Percentiles rank a stretch among this genome's conserved stretches.
Conservation (phyloP, 2,797 vertebrate genomes). For the Melanotaenia nigrans region DNA sequence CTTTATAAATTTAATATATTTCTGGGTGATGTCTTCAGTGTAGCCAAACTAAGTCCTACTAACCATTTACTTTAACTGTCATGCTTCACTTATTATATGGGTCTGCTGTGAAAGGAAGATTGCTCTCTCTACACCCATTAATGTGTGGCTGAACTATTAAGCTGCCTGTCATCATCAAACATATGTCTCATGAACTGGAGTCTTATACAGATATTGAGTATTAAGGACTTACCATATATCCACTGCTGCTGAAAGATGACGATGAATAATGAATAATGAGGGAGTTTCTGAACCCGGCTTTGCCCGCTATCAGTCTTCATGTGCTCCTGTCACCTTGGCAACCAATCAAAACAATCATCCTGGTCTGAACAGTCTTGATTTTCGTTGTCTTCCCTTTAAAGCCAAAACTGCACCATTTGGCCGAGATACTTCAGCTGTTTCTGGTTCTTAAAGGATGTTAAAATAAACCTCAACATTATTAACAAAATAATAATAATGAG, state of each 20-base stretch:
- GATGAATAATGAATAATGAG: background rate
- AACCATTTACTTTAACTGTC: conserved; percentile 31
- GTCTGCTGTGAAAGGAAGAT: conserved; percentile 15
- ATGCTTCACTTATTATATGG: conserved; percentile 25
- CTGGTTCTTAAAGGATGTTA: background rate
- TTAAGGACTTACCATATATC: conserved; percentile 3
- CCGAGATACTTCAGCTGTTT: background rate
- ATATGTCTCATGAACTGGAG: conserved; percentile 9
- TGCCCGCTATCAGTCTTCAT: conserved; percentile 1
- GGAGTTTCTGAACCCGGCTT: background rate
- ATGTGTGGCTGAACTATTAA: conserved; percentile 21
- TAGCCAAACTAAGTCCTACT: conserved; percentile 1
- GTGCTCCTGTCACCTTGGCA: background rate
- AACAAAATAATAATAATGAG: no score
- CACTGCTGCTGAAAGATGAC: background rate
- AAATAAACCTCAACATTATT: background rate
- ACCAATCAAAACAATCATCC: background rate
- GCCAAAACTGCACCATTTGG: background rate
- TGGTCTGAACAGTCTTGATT: background rate
- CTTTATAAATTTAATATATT: conserved; percentile 18
- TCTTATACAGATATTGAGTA: conserved; percentile 10
- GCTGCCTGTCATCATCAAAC: conserved; percentile 18
- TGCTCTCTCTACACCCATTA: conserved; percentile 5
- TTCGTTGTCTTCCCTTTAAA: background rate
- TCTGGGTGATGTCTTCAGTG: conserved; percentile 28